Evolutionary conservation across 2,888 invertebrate genomes (phyloP), one percentile per base, ranked within the genome.

Genomic region (Hipparchia semele): DNA sequence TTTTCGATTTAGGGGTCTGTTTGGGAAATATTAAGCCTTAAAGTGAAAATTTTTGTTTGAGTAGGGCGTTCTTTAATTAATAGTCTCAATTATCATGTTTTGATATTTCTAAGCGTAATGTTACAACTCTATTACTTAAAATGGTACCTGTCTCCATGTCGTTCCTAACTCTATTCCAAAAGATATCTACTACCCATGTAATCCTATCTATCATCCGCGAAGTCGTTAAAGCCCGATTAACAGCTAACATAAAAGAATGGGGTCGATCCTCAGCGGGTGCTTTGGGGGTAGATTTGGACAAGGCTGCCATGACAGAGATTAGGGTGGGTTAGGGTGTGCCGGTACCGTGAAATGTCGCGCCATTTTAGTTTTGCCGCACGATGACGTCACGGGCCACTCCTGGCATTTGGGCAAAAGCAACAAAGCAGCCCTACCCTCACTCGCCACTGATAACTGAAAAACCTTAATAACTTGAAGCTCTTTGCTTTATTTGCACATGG

Each of bases 341-440:
- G 83, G 84, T 83, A 84, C 86, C 84, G 86, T 87, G 84, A 92
- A 93, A 93, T 93, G 93, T 89, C 93, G 90, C 85, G 91, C 89
- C 91, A 91, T 92, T 92, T 92, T 81, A 62, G 69, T 54, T 69
- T 54, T 69, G 83, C 83, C 82, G 83, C 81, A 80, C 76, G 80
- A 81, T 93, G 91, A 92, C 92, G 92, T 92, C 91, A 93, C 85
- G 80, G 82, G 88, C 92, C 93, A 84, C 93, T 88, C 93, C 93
- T 93, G 93, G 86, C 93, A 92, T 94, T 94, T 91, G 82, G 85
- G 83, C 86, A 86, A 84, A 84, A 88, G 90, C 89, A 89, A 90
- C 91, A 91, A 90, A 76, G 84, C 86, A 85, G 92, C 91, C 92
- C 92, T 87, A 91, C 92, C 92, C 90, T 85, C 83, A 85, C 82